These are phyloP conservation scores for Dendroctonus ponderosae DNA, from an alignment of 1,140 invertebrate species.

Conservation along the genomic window DNA sequence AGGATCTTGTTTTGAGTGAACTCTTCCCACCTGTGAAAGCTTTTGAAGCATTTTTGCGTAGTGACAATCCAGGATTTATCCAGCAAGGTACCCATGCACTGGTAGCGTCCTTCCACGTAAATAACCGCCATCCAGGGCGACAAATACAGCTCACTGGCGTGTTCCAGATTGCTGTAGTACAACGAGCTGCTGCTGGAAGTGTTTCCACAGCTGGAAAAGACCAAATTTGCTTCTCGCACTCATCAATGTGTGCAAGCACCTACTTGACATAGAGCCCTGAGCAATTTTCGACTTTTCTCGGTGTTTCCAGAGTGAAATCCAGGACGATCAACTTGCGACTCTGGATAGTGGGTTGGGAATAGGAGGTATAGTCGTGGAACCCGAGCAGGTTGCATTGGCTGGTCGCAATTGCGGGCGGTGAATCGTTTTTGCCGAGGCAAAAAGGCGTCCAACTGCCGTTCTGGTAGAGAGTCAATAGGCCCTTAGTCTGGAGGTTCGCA, in stretches of 20 bases:
- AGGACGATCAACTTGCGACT: too few species aligned
- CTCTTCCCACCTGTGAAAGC: neutral
- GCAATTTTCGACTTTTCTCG: too few species aligned
- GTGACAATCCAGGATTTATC: conserved; percentile 64
- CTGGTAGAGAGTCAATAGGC: conserved; percentile 59
- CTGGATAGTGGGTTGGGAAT: neutral
- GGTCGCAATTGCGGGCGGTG: conserved; percentile 49
- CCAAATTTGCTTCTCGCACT: too few species aligned
- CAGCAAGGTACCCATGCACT: conserved; percentile 65
- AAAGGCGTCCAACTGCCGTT: conserved; percentile 61
- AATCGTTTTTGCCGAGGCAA: conserved; percentile 55
- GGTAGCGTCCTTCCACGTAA: conserved; percentile 63
- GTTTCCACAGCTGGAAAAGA: conserved; percentile 39
- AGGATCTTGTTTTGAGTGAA: too few species aligned
- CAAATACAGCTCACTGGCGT: conserved; percentile 44
- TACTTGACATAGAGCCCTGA: too few species aligned
- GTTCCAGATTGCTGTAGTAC: conserved; percentile 27
- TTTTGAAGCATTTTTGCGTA: conserved; percentile 54
- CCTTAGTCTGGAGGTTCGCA: conserved; percentile 58
- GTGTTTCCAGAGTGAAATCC: too few species aligned
- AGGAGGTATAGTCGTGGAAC: conserved; percentile 53
- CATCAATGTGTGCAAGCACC: too few species aligned
- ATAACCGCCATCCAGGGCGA: conserved; percentile 71
- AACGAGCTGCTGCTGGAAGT: conserved; percentile 29
- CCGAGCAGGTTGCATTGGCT: conserved; percentile 62